Percentiles rank a stretch among this genome's conserved stretches.
Evolutionary conservation across 2,797 vertebrate genomes (phyloP).

Genomic region (Macroramphosus scolopax): DNA sequence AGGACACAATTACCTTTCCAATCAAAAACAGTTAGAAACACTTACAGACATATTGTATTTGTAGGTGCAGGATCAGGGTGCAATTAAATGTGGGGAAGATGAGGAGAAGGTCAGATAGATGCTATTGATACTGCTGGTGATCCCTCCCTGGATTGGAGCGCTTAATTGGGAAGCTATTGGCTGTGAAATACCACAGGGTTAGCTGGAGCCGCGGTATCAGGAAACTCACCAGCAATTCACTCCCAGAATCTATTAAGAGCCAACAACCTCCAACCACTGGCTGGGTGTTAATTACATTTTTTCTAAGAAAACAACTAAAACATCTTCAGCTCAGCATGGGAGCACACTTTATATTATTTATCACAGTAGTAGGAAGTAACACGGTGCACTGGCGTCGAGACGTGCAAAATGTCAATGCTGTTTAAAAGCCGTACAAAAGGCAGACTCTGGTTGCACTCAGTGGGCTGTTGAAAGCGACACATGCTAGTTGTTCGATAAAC

Average conservation of each 20-base stretch:
- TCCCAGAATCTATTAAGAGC: slow-evolving; percentile 47
- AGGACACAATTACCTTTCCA: too few species aligned
- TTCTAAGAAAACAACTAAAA: too few species aligned
- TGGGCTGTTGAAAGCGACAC: slow-evolving; percentile 56
- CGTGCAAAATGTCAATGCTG: slow-evolving; percentile 1
- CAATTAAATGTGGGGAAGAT: slow-evolving; percentile 39
- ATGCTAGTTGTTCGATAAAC: slow-evolving; percentile 56
- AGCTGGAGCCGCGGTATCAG: slow-evolving; percentile 49
- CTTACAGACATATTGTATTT: slow-evolving; percentile 6
- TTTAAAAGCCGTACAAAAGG: slow-evolving; percentile 16
- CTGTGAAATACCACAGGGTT: slow-evolving; percentile 73
- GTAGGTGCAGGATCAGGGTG: slow-evolving; percentile 15
- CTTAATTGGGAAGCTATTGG: slow-evolving; percentile 72
- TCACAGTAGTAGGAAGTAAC: not conserved
- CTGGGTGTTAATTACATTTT: slow-evolving; percentile 25
- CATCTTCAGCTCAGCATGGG: too few species aligned
- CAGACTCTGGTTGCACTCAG: slow-evolving; percentile 17
- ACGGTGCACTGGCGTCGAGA: too few species aligned
- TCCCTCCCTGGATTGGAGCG: slow-evolving; percentile 56
- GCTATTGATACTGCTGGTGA: slow-evolving; percentile 67
- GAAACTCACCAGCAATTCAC: slow-evolving; percentile 60
- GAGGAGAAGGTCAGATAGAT: slow-evolving; percentile 57
- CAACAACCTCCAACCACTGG: slow-evolving; percentile 38
- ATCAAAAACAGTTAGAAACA: too few species aligned
- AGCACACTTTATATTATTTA: not conserved